Conservation (phyloP, 2,797 vertebrate genomes). For the Muraenolepis orangiensis region DNA sequence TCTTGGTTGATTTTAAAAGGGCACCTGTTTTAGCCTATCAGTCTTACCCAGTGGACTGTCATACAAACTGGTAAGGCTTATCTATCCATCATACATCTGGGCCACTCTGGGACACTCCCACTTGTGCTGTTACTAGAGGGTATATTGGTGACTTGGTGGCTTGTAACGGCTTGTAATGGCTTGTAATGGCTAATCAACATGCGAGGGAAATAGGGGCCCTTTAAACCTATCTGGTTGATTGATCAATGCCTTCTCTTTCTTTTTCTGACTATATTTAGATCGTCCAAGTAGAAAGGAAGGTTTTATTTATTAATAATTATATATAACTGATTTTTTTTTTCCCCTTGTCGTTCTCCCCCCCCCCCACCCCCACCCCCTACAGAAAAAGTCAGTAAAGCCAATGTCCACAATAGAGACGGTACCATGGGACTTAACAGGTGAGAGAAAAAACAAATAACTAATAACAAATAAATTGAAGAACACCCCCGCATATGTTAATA, state of each 20-base stretch:
- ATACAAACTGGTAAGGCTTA: neutral
- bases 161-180: no score
- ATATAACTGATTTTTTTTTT: neutral
- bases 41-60: no score
- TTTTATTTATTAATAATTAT: neutral
- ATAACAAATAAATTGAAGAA: neutral
- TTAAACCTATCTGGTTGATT: neutral
- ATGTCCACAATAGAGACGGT: slow-evolving; percentile 91
- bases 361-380: slow-evolving; percentile 15
- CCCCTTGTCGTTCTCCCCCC: neutral
- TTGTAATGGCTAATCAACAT: no score
- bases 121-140: no score
- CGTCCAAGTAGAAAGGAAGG: neutral
- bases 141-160: no score
- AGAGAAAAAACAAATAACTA: slow-evolving; percentile 39
- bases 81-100: neutral
- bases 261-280: slow-evolving; percentile 29
- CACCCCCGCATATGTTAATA: no score
- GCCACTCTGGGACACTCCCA: neutral
- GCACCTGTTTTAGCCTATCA: no score
- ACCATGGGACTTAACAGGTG: slow-evolving; percentile 90
- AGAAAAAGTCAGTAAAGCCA: slow-evolving; percentile 99
- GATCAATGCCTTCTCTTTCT: slow-evolving; percentile 1
- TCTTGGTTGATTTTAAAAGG: no score
- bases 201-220: neutral